phyloP scores from a whole-genome alignment of 2,888 invertebrate genomes.

The Callimorpha dominula region DNA sequence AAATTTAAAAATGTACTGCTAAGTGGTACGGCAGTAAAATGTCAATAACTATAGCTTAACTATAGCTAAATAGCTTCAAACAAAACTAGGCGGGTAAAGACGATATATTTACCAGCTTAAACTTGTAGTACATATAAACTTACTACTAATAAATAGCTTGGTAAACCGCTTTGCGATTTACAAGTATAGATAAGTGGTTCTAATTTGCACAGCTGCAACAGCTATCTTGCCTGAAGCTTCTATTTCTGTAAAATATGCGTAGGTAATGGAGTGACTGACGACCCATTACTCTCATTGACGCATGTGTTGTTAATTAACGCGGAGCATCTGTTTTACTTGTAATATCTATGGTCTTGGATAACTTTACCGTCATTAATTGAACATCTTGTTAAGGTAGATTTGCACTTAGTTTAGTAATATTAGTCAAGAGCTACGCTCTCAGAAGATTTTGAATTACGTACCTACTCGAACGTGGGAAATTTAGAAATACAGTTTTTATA shows the following conservation, averaged over 20 bases:
- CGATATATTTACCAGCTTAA: background rate
- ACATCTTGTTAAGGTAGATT: background rate
- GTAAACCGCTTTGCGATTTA: constrained; percentile 38
- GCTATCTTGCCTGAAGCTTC: constrained; percentile 24
- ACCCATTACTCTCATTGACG: constrained; percentile 31
- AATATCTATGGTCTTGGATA: background rate
- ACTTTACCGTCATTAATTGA: background rate
- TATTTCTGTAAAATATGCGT: constrained; percentile 25
- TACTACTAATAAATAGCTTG: constrained; percentile 20
- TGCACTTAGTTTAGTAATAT: background rate
- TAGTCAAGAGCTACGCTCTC: background rate
- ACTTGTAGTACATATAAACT: constrained; percentile 15
- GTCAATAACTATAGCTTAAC: too few species aligned
- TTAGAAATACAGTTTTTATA: too few species aligned
- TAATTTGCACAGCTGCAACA: constrained; percentile 42
- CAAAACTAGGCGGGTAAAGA: constrained; percentile 2
- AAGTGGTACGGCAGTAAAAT: too few species aligned
- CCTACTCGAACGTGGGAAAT: too few species aligned
- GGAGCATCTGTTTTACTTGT: constrained; percentile 14
- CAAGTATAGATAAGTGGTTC: constrained; percentile 33
- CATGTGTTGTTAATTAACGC: constrained; percentile 32
- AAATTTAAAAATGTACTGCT: too few species aligned
- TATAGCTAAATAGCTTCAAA: background rate
- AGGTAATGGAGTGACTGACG: constrained; percentile 24
- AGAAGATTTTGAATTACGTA: background rate